These are phyloP conservation scores for Adelphocoris suturalis DNA, from an alignment of 2,888 invertebrate species.

Conservation along the genomic window DNA sequence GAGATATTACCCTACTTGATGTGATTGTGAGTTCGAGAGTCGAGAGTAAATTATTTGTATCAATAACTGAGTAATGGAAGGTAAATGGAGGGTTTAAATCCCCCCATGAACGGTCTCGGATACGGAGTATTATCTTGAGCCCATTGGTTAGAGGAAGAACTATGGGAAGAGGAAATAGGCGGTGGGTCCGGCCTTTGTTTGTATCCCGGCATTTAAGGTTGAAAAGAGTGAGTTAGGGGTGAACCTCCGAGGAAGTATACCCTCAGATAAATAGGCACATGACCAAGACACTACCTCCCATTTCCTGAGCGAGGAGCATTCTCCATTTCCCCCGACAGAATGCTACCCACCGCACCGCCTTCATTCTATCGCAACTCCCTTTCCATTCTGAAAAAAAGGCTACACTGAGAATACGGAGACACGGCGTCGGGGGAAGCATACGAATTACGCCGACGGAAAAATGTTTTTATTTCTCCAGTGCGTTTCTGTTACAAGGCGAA, in stretches of 20 bases:
- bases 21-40: no score
- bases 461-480: neutral
- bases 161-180: slow-evolving; percentile 22
- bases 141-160: neutral
- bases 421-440: neutral
- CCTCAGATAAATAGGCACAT: slow-evolving; percentile 40
- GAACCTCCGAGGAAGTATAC: neutral
- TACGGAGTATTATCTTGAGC: neutral
- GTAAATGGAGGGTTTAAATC: neutral
- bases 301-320: slow-evolving; percentile 22
- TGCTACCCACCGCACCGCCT: neutral
- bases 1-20: no score
- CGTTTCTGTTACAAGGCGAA: no score
- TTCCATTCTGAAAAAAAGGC: neutral
- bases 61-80: neutral
- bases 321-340: slow-evolving; percentile 43
- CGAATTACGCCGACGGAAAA: neutral
- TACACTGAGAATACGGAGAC: neutral
- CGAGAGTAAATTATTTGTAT: neutral
- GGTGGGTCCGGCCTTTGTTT: neutral
- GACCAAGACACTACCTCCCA: slow-evolving; percentile 43
- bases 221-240: slow-evolving; percentile 38
- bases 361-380: neutral
- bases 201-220: slow-evolving; percentile 21
- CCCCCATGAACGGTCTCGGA: neutral